Evolutionary conservation across 1,140 invertebrate species (phyloP), one percentile per base, ranked within the genome.

Genomic region (Sweltsa coloradensis): DNA sequence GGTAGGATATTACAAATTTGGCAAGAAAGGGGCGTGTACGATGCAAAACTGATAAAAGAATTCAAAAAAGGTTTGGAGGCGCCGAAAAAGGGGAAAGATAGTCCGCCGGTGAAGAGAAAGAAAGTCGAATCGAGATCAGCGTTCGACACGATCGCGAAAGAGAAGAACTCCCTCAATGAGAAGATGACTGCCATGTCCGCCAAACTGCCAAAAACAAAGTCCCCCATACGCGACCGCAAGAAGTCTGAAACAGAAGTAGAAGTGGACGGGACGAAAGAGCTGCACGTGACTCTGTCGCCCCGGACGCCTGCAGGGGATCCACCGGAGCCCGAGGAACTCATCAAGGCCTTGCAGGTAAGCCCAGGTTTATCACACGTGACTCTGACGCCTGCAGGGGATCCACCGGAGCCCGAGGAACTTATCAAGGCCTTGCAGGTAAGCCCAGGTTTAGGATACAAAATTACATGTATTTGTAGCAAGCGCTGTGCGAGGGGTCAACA

Each of bases 21-120:
- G 94, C 78, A 87, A 53, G 92, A 97, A 54, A 72, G 93, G 61
- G 83, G 79, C 24, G 88, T 97, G 14, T 97, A 94, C 63, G 85
- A 88, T 56, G 73, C 76, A 51, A 65, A 76, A 45, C 75, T 79
- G 57, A 87, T 92, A 54, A 65, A 73, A 39, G 83, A 89, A 40
- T 87, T 82, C 57, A 80, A 78, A 61, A 62, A 69, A 47, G 71
- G 77, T 50, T 74, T 79, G 43, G 57, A 44, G 16, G 6, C 27
- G 13, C 22, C 42, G 19, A 44, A 44, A 16, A 44, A 27, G n/a
- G 42, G 22, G 26, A 11, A 2, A 18, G 6, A 6, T n/a, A n/a
- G n/a, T n/a, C n/a, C n/a, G n/a, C n/a, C n/a, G n/a, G n/a, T n/a
- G n/a, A n/a, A n/a, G n/a, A n/a, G n/a, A n/a, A n/a, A n/a, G n/a